Evolutionary conservation across 2,888 invertebrate species (phyloP).

Genomic region (Branchellion lobata): DNA sequence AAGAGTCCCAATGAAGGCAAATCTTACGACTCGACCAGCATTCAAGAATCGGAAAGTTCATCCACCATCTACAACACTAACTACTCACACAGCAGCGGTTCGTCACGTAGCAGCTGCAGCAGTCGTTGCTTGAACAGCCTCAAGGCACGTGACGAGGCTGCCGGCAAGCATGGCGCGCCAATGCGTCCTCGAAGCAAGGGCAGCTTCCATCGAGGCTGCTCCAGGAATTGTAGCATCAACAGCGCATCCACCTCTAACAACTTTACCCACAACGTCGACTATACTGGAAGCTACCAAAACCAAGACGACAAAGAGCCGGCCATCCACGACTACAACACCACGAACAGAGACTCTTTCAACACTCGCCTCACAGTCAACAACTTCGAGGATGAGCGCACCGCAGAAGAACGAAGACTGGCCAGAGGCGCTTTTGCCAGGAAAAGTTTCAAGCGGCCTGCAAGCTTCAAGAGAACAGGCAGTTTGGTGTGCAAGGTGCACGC

Average conservation of each 20-base stretch:
- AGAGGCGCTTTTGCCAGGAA: not conserved
- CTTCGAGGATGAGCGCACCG: not conserved
- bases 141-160: not conserved
- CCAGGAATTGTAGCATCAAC: not conserved
- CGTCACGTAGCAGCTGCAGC: not conserved
- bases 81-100: not conserved
- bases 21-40: not conserved
- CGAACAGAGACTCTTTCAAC: not conserved
- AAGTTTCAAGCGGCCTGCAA: not conserved
- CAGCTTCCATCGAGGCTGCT: not conserved
- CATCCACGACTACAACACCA: not conserved
- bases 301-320: not conserved
- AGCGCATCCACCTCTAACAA: not conserved
- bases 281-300: not conserved
- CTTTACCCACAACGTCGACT: not conserved
- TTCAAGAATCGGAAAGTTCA: not conserved
- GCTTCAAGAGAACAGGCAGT: not conserved
- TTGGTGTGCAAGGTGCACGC: not conserved
- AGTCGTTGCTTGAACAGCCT: not conserved
- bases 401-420: not conserved
- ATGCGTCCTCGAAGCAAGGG: not conserved
- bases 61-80: conserved; percentile 11
- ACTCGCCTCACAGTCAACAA: not conserved
- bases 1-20: not conserved
- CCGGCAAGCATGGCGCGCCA: not conserved